phyloP scores from a whole-genome alignment of 2,113 vertebrate genomes.

The Chloropsis cyanopogon region DNA sequence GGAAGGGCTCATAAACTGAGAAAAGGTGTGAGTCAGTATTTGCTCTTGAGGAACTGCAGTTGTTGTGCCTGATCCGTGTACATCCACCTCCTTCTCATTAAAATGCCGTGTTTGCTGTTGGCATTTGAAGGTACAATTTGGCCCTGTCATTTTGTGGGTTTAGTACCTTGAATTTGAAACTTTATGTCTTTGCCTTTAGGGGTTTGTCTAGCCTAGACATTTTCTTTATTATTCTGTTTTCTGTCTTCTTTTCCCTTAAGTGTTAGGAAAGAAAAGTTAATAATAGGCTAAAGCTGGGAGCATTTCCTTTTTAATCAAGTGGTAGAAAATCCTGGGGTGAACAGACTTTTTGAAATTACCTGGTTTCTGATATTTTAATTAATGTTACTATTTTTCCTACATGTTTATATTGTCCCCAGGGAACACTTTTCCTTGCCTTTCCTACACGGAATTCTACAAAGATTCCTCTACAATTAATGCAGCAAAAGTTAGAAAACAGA shows the following conservation, averaged over 20 bases:
- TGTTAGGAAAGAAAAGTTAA: background rate
- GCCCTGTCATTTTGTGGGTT: background rate
- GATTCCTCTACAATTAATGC: background rate
- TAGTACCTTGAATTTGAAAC: background rate
- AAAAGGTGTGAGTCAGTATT: background rate
- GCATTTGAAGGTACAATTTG: background rate
- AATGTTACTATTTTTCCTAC: background rate
- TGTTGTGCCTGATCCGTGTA: background rate
- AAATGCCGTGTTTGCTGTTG: background rate
- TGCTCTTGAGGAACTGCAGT: background rate
- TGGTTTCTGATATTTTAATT: conserved; percentile 24
- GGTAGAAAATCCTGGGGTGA: background rate
- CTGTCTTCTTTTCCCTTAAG: background rate
- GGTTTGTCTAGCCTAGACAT: background rate
- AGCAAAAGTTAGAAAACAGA: background rate
- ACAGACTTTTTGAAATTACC: background rate
- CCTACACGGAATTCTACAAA: background rate
- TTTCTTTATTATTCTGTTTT: background rate
- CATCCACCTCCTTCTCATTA: background rate
- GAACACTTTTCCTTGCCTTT: background rate
- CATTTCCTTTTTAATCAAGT: conserved; percentile 17
- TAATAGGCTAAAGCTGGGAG: background rate
- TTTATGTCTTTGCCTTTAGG: background rate
- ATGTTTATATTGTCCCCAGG: background rate
- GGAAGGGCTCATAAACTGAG: background rate